Evolutionary conservation across 2,888 invertebrate genomes (phyloP), one percentile per base, ranked within the genome.

Genomic region (Tuberolachnus salignus): DNA sequence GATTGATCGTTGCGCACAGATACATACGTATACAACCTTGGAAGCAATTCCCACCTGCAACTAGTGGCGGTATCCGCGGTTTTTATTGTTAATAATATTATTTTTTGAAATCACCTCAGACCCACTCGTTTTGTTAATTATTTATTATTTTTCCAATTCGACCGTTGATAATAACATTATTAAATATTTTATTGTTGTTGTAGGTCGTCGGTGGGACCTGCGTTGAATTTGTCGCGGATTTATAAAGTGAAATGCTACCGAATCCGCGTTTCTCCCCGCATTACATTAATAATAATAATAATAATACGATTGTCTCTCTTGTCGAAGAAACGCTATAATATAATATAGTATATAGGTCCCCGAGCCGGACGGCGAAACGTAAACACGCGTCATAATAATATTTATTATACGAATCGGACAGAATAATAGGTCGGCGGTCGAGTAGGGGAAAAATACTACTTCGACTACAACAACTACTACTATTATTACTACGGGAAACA

Each of bases 231-330:
- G 64, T 66, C 53, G 74, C 53, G 74, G 74, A 64, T 64, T 74
- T 75, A 34, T 34, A 67, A 64, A 66, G 75, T 75, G 75, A 75
- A 75, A 75, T 57, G 75, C 75, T 55, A 75, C 49, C 26, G 75
- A 75, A 75, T 75, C 75, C 75, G 75, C 75, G 57, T 75, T 75
- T 75, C 75, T 75, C 64, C 75, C 75, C 46, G 75, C 21, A 23
- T 23, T 34, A n/a, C 34, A 34, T 42, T 19, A 42, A 61, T 61
- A 61, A 61, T 19, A 1, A 55, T 44, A 44, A 19, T 21, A 55
- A 21, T 42, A 42, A 55, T 55, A 69, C 11, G 10, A 67, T 51
- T 53, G 3, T 69, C 53, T 10, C 23, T 3, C n/a, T 57, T 69
- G 53, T 69, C 69, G 34, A 69, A 59, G 16, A 26, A 34, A 34